Conservation (phyloP, 2,797 vertebrate species). For the Choloepus didactylus region DNA sequence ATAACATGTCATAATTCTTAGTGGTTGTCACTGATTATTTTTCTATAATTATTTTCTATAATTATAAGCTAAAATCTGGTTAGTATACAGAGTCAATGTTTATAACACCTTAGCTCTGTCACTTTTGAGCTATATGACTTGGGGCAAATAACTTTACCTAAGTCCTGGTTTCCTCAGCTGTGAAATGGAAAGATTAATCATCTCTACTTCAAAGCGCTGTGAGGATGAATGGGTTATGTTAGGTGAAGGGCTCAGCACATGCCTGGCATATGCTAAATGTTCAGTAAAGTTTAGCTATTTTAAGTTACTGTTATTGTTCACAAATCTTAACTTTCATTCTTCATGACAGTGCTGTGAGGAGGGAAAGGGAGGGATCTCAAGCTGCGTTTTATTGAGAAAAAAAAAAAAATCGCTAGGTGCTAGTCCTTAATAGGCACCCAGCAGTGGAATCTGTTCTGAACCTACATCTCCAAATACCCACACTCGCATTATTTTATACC, state of each 20-base stretch:
- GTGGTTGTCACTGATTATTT: background rate
- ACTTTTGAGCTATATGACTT: background rate
- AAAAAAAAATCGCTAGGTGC: background rate
- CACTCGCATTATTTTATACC: too few relatives aligned
- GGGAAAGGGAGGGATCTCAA: background rate
- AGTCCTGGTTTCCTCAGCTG: background rate
- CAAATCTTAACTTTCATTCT: background rate
- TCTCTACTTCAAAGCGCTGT: background rate
- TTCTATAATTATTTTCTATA: background rate
- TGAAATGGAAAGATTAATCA: background rate
- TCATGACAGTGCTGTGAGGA: background rate
- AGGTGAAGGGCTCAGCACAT: accelerated
- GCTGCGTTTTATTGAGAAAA: too few relatives aligned
- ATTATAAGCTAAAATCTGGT: background rate
- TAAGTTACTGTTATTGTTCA: background rate
- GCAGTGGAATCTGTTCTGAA: background rate
- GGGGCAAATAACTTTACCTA: background rate
- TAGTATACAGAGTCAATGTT: background rate
- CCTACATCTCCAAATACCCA: background rate
- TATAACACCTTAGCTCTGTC: background rate
- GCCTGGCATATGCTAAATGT: accelerated
- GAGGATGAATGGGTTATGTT: background rate
- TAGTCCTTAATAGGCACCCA: background rate
- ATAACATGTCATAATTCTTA: background rate
- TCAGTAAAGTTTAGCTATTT: background rate